Conservation (phyloP, 92 coral and sea anemone species). For the Zoanthus sociatus region DNA sequence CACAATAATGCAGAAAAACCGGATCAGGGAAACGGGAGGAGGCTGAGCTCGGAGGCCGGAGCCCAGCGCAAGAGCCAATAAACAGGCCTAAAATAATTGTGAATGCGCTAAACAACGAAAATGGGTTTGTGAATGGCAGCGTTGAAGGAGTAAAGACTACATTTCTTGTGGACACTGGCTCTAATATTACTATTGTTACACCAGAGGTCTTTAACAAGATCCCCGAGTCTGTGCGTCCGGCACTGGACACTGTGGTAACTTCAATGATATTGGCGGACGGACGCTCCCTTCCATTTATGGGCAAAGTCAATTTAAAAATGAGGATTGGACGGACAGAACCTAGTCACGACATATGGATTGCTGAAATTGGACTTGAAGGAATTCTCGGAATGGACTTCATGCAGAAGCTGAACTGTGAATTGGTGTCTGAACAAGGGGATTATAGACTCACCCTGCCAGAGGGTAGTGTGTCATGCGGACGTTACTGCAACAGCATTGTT, state of each 20-base stretch:
- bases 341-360: constrained; percentile 21
- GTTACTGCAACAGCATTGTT: neutral
- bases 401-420: constrained; percentile 36
- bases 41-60: constrained; percentile 6
- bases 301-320: constrained; percentile 4
- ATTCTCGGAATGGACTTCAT: constrained; percentile 52
- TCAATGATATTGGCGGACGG: constrained; percentile 34
- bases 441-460: constrained; percentile 4
- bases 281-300: constrained; percentile 46
- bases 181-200: constrained; percentile 43
- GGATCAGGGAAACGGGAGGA: constrained; percentile 9
- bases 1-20: neutral
- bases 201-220: constrained; percentile 29
- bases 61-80: neutral
- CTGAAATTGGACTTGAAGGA: constrained; percentile 43
- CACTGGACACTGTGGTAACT: constrained; percentile 4
- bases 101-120: neutral
- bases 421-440: constrained; percentile 12
- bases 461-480: constrained; percentile 1
- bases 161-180: constrained; percentile 41
- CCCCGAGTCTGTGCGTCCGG: constrained; percentile 29
- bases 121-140: constrained; percentile 10
- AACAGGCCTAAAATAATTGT: constrained; percentile 5
- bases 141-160: constrained; percentile 12
- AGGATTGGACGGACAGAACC: constrained; percentile 6